These are phyloP conservation scores for Euwallacea fornicatus DNA, from an alignment of 1,140 invertebrate species.

Conservation along the genomic window DNA sequence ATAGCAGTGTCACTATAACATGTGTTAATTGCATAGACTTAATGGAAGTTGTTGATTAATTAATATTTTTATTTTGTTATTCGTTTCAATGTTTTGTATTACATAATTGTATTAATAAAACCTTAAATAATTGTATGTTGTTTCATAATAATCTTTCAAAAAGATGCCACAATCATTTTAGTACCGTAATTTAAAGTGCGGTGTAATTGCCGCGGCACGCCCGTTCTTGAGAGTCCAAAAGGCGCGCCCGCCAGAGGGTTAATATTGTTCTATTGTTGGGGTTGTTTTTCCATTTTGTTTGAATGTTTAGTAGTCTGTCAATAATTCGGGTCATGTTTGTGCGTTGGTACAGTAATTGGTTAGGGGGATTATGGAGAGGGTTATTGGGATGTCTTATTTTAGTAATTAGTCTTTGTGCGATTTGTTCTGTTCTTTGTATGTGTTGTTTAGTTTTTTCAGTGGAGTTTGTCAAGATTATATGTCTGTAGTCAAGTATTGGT, in stretches of 20 bases:
- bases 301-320: no score
- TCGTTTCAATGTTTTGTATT: conserved; percentile 5
- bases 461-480: no score
- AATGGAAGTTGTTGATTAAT: not conserved
- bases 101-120: not conserved
- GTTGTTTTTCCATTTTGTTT: no score
- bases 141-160: not conserved
- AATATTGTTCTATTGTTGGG: no score
- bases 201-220: not conserved
- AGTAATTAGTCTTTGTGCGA: no score
- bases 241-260: conserved; percentile 11
- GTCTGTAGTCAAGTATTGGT: no score
- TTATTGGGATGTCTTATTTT: no score
- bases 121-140: not conserved
- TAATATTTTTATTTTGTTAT: not conserved
- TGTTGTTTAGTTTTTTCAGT: no score
- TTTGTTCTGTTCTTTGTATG: no score
- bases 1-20: conserved; percentile 1
- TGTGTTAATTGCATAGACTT: not conserved
- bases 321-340: no score
- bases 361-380: no score
- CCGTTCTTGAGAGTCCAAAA: not conserved
- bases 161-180: not conserved
- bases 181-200: not conserved
- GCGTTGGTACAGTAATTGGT: no score